Conservation (phyloP, 35 echinoderm and acorn worm genomes). For the Hemicentrotus pulcherrimus region DNA sequence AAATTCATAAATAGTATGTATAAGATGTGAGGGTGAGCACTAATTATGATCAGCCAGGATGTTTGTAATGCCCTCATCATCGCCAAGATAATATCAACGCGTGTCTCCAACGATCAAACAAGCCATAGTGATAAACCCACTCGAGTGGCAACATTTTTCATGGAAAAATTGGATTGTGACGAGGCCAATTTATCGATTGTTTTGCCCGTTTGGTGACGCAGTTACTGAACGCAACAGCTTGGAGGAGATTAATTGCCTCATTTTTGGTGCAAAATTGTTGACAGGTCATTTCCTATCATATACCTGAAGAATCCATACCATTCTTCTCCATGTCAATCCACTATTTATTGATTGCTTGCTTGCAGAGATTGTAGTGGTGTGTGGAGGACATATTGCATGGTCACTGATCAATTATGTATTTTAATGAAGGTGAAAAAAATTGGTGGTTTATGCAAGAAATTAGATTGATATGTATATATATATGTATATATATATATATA, state of each 20-base stretch:
- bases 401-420: background rate
- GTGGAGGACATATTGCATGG: background rate
- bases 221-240: background rate
- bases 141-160: background rate
- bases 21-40: background rate
- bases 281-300: background rate
- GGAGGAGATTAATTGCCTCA: background rate
- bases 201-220: background rate
- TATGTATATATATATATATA: no score
- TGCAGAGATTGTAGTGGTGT: background rate
- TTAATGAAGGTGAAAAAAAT: no score
- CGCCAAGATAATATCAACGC: background rate
- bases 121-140: background rate
- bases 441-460: no score
- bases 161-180: background rate
- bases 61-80: constrained; percentile 10
- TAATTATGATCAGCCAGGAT: background rate
- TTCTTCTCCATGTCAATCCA: background rate
- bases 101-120: background rate
- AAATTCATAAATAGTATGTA: background rate
- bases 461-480: no score
- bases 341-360: background rate
- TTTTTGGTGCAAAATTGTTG: constrained; percentile 12
- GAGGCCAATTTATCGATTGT: background rate
- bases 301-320: background rate